A percentile compares a stretch with the other conserved stretches of the same genome.
Conservation (phyloP, 1,140 invertebrate species). For the Gonatopus flavifemur region DNA sequence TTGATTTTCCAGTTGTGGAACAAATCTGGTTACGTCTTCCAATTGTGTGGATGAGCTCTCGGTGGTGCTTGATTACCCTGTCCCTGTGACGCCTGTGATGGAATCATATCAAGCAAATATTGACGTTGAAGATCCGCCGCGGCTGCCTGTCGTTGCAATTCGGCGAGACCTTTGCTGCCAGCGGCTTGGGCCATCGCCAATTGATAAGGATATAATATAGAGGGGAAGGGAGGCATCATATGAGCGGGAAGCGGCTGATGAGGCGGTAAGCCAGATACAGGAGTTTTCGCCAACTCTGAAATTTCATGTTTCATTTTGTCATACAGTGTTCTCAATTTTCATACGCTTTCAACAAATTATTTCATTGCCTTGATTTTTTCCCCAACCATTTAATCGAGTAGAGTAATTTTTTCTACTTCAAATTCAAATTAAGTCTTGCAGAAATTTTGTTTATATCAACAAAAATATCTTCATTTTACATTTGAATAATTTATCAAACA, state of each 20-base stretch:
- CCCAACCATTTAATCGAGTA: too few species aligned
- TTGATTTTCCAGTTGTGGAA: too few species aligned
- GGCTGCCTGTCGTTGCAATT: slow-evolving; percentile 76
- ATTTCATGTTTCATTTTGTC: too few species aligned
- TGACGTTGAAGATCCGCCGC: slow-evolving; percentile 91
- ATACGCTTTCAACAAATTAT: too few species aligned
- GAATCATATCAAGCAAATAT: slow-evolving; percentile 95
- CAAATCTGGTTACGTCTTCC: slow-evolving; percentile 58
- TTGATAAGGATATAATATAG: slow-evolving; percentile 84
- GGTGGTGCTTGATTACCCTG: slow-evolving; percentile 52
- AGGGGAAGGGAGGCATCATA: slow-evolving; percentile 79
- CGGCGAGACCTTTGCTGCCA: slow-evolving; percentile 65
- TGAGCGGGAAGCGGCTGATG: slow-evolving; percentile 74
- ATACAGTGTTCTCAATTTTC: too few species aligned
- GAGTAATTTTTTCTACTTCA: too few species aligned
- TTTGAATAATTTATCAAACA: too few species aligned
- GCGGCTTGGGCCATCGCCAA: slow-evolving; percentile 77
- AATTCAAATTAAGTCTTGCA: too few species aligned
- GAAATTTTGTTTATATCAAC: too few species aligned
- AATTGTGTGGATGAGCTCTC: slow-evolving; percentile 55
- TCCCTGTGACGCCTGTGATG: slow-evolving; percentile 60
- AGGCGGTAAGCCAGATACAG: slow-evolving; percentile 59
- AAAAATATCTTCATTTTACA: too few species aligned
- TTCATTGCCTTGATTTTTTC: too few species aligned
- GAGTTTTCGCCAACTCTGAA: slow-evolving; percentile 58